phyloP scores from a whole-genome alignment of 2,113 vertebrate genomes.

The Sardina pilchardus region DNA sequence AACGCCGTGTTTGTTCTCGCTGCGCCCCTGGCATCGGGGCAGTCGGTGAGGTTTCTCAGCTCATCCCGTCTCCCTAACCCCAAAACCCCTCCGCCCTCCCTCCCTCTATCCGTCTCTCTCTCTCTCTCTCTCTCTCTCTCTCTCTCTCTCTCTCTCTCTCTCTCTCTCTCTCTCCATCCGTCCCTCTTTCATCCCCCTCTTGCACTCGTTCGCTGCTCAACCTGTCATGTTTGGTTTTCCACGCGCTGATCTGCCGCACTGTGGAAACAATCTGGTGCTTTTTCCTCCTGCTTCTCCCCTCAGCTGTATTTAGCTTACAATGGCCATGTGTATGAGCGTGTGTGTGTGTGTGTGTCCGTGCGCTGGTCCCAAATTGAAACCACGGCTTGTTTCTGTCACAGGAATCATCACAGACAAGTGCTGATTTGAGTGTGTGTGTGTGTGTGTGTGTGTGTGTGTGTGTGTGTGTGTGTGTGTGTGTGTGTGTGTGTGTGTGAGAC shows the following conservation, averaged over 20 bases:
- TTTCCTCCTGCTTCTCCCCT: not conserved
- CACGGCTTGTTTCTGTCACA: no score
- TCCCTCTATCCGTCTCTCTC: conserved; percentile 1
- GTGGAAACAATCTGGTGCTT: conserved; percentile 1
- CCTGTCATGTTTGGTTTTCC: conserved; percentile 33
- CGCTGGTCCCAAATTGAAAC: not conserved
- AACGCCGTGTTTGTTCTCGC: not conserved
- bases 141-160: no score
- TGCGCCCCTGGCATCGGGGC: not conserved
- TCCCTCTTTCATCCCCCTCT: not conserved
- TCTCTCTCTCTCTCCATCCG: conserved; percentile 6
- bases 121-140: not conserved
- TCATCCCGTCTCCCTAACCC: not conserved
- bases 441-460: not conserved
- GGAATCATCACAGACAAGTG: not conserved
- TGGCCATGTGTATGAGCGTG: conserved; percentile 1
- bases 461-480: not conserved
- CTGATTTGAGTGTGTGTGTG: not conserved
- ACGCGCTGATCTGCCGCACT: not conserved
- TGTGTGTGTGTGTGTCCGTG: not conserved
- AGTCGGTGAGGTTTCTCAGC: not conserved
- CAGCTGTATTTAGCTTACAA: conserved; percentile 1
- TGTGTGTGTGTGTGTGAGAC: not conserved
- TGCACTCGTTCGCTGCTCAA: not conserved
- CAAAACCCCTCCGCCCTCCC: not conserved